phyloP scores from a whole-genome alignment of 2,888 invertebrate species.

The Diarsia brunnea region DNA sequence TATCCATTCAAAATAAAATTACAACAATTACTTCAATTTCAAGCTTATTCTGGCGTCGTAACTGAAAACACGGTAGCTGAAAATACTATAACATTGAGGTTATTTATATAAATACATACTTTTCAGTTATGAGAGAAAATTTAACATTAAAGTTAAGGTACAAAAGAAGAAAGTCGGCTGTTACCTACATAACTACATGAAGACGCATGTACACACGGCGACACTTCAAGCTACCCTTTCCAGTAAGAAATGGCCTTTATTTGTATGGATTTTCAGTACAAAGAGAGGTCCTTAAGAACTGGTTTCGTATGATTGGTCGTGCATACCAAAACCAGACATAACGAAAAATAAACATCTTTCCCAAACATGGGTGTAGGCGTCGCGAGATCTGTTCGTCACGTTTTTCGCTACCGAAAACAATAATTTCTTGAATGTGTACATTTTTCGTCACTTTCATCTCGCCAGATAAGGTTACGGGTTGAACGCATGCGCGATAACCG shows the following conservation, averaged over 20 bases:
- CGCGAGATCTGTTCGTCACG: constrained; percentile 61
- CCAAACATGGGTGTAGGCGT: constrained; percentile 50
- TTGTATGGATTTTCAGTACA: too few relatives aligned
- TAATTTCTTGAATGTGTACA: constrained; percentile 74
- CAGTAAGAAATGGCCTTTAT: too few relatives aligned
- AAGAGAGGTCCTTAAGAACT: too few relatives aligned
- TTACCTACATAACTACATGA: background rate
- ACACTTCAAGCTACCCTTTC: too few relatives aligned
- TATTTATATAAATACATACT: too few relatives aligned
- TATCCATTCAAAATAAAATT: background rate
- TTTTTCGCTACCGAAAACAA: constrained; percentile 79
- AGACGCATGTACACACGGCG: background rate
- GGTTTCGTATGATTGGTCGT: too few relatives aligned
- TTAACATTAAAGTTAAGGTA: background rate
- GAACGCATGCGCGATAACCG: constrained; percentile 85
- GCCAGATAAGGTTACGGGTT: constrained; percentile 82
- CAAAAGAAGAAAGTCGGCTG: background rate
- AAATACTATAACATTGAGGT: too few relatives aligned
- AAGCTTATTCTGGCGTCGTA: background rate
- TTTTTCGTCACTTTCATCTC: constrained; percentile 84
- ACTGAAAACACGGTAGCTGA: background rate
- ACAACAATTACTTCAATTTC: background rate
- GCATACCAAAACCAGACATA: background rate
- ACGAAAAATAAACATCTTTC: constrained; percentile 32
- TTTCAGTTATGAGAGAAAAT: background rate